Evolutionary conservation across 2,113 vertebrate genomes (phyloP).

Genomic region (Turnix velox): DNA sequence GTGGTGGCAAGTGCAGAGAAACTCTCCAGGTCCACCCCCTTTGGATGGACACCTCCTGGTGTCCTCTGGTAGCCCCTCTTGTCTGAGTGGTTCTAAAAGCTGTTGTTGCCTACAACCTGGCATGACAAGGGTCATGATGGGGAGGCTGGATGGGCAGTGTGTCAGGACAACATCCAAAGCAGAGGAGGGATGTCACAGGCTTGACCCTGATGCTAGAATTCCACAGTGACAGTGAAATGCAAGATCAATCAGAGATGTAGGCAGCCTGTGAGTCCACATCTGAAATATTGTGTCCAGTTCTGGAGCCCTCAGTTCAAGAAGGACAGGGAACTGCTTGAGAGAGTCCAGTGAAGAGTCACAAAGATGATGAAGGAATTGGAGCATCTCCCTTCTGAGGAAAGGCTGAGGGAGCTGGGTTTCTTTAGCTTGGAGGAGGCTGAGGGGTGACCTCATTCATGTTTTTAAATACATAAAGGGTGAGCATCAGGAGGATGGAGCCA

Average conservation of each 20-base stretch:
- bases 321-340: too few relatives aligned
- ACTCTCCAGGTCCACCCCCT: not conserved
- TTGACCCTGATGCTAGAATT: fast-evolving
- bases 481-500: too few relatives aligned
- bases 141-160: not conserved
- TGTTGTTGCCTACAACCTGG: not conserved
- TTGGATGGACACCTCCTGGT: not conserved
- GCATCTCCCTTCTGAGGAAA: too few relatives aligned
- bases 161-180: not conserved
- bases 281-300: too few relatives aligned
- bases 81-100: not conserved
- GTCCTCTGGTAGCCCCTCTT: not conserved
- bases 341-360: too few relatives aligned
- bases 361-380: too few relatives aligned
- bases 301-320: too few relatives aligned
- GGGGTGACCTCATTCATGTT: too few relatives aligned
- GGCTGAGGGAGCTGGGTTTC: too few relatives aligned
- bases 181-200: not conserved
- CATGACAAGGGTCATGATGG: not conserved
- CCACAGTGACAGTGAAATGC: not conserved
- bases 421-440: too few relatives aligned
- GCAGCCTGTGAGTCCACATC: too few relatives aligned
- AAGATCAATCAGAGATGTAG: not conserved
- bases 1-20: not conserved
- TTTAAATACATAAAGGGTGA: too few relatives aligned